Evolutionary conservation across 2,113 vertebrate species (phyloP), one percentile per base, ranked within the genome.

Genomic region (Sigmodon hispidus): DNA sequence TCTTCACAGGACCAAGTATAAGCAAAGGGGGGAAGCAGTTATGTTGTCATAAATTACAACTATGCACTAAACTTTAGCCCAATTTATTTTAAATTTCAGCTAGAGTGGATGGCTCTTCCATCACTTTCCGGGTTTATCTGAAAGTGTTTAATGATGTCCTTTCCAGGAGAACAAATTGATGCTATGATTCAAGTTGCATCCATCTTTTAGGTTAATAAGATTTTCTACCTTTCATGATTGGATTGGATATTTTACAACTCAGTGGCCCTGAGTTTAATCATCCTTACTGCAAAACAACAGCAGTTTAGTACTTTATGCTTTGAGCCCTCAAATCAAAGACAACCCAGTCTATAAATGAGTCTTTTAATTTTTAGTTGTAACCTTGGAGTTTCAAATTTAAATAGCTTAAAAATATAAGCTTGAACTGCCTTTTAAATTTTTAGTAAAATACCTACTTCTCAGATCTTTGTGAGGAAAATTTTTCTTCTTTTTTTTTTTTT

Each of bases 51-150:
- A 72, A 85, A 43, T 85, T 72, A 70, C 1, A 86, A 40, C 6
- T 24, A 36, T 65, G n/a, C 55, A 65, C 34, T 73, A 48, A 7
- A 40, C 19, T 40, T 87, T 22, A n/a, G 6, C 19, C 67, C 73
- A 36, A 81, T 67, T 70, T 76, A 40, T 40, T 65, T 84, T 70
- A 29, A 26, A 77, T 40, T 31, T 31, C 19, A 88, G 89, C 48
- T 90, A 63, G 75, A 55, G 34, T 57, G 84, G 61, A 43, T 67
- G 43, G 48, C 36, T 67, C 57, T 75, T 69, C 10, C 17, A 16
- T 93, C 87, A 70, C 24, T 75, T 95, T 93, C 79, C 52, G n/a
- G 61, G 87, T 87, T 93, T 96, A 75, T 67, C 63, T 45, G 29
- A 48, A 87, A 43, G 79, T 69, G 36, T 31, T 24, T 87, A 87